phyloP scores from a whole-genome alignment of 2,888 invertebrate species.

The Torymus aiolomorphi region DNA sequence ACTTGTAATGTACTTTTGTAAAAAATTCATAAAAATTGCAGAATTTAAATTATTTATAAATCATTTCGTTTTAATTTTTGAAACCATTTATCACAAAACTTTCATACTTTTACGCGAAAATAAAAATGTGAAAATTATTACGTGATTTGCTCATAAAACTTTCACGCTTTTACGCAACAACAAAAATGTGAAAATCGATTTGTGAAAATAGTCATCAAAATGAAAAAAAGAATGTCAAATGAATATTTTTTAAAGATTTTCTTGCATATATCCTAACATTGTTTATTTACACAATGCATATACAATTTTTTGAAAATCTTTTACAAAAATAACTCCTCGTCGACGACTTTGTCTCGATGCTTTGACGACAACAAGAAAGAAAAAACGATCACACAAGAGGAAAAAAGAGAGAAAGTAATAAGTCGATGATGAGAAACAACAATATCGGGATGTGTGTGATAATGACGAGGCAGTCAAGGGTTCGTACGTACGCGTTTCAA shows the following conservation, averaged over 20 bases:
- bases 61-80: background rate
- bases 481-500: slow-evolving; percentile 74
- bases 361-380: slow-evolving; percentile 6
- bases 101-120: slow-evolving; percentile 26
- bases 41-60: background rate
- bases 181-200: slow-evolving; percentile 27
- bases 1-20: slow-evolving; percentile 14
- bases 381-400: slow-evolving; percentile 14
- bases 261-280: background rate
- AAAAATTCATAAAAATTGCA: slow-evolving; percentile 17
- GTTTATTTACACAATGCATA: slow-evolving; percentile 38
- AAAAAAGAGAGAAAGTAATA: background rate
- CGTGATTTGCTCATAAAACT: slow-evolving; percentile 18
- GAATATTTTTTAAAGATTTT: slow-evolving; percentile 20
- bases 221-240: background rate
- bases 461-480: slow-evolving; percentile 50
- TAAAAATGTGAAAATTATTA: slow-evolving; percentile 35
- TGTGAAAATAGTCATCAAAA: slow-evolving; percentile 1
- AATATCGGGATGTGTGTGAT: slow-evolving; percentile 28
- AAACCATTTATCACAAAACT: slow-evolving; percentile 25
- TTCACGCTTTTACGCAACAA: slow-evolving; percentile 21
- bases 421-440: background rate
- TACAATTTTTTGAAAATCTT: slow-evolving; percentile 42
- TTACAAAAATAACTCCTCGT: slow-evolving; percentile 46
- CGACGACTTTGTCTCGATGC: background rate